phyloP scores from a whole-genome alignment of 2,113 vertebrate genomes.

The Salvelinus sp. region DNA sequence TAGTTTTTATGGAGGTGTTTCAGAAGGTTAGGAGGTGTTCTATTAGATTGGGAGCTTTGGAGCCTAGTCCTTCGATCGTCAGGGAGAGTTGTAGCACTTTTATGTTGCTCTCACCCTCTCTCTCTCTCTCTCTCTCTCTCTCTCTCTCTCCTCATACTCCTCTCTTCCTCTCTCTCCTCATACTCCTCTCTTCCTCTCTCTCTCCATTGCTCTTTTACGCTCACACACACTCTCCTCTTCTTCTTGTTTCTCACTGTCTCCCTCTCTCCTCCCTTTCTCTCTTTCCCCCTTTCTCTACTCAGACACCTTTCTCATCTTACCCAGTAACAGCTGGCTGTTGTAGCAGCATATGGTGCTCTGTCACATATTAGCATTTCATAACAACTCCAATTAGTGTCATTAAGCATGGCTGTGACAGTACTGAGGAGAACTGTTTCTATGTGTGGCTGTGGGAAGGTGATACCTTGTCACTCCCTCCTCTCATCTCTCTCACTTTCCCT shows the following conservation, averaged over 20 bases:
- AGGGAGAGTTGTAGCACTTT: too few relatives aligned
- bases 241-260: not conserved
- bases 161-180: not conserved
- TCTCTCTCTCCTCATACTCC: too few relatives aligned
- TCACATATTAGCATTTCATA: conserved; percentile 6
- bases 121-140: too few relatives aligned
- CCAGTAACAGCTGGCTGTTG: conserved; percentile 11
- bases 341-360: conserved; percentile 5
- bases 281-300: not conserved
- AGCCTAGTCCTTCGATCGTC: too few relatives aligned
- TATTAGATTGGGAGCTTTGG: too few relatives aligned
- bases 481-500: too few relatives aligned
- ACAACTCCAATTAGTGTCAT: conserved; percentile 18
- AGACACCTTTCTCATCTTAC: conserved; percentile 6
- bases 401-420: not conserved
- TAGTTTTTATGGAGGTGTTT: too few relatives aligned
- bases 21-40: too few relatives aligned
- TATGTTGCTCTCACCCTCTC: too few relatives aligned
- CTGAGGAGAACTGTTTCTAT: not conserved
- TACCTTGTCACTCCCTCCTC: not conserved
- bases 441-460: too few relatives aligned
- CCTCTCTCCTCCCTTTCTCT: conserved; percentile 5
- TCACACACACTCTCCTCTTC: not conserved
- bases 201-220: not conserved
- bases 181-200: too few relatives aligned